Evolutionary conservation across 2,888 invertebrate species (phyloP), one percentile per base, ranked within the genome.

Genomic region (Pediacus dermestoides): DNA sequence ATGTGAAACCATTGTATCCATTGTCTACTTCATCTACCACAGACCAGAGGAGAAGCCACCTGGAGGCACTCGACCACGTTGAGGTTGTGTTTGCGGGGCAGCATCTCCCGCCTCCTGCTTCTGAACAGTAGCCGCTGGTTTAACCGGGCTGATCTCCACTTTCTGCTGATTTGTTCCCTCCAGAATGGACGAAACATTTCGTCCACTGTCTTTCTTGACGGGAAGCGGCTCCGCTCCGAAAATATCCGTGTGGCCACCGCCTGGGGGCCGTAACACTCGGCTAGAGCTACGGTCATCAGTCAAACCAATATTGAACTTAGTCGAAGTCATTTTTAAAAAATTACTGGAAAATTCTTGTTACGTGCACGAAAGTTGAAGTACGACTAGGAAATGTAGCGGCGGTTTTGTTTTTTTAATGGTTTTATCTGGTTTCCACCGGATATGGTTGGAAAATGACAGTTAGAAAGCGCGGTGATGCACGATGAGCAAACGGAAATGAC

Each of bases 221-320:
- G 48, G 49, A n/a, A 34, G 33, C 2, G 53, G 46, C 7, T 53
- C 53, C 4, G 46, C 44, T 4, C 57, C 61, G 49, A 73, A 70
- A 51, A 70, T 66, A 51, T 72, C 70, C 27, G 69, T 70, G 40
- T 71, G 66, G 10, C 70, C 71, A 42, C 73, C 73, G 42, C 73
- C 73, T 40, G 72, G 72, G 27, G 72, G 72, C 44, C 70, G 67
- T 44, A 72, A 52, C 11, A 74, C 71, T 52, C 73, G 71, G 57
- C 67, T 68, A 3, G 67, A 66, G 42, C 52, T 64, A 35, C 61
- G 63, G 4, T 23, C 28, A 4, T 43, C 50, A 14, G 30, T 39
- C 16, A 66, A 31, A 12, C 67, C 67, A 37, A 56, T 48, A 37
- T 59, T 62, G 35, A 61, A 47, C 25, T 52, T 56, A n/a, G 66